Percentiles rank a stretch among this genome's conserved stretches.
Evolutionary conservation across 2,888 invertebrate species (phyloP).

Genomic region (Melanargia galathea): DNA sequence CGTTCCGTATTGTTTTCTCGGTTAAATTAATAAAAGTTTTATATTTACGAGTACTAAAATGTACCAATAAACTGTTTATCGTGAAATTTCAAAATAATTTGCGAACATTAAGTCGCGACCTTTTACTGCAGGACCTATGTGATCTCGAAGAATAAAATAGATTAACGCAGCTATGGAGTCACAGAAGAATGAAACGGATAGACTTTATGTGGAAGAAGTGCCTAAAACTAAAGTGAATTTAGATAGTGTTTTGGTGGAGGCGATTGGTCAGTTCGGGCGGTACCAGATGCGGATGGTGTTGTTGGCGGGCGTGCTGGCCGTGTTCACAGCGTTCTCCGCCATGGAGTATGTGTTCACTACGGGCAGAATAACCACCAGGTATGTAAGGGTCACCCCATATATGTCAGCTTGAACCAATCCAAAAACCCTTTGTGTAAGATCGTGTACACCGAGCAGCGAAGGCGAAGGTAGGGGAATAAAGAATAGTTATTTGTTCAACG

Average conservation of each 20-base stretch:
- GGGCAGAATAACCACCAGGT: slow-evolving; percentile 52
- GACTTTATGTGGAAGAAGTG: not conserved
- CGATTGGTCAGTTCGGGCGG: slow-evolving; percentile 52
- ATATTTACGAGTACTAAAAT: not conserved
- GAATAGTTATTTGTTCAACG: too few relatives aligned
- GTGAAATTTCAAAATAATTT: not conserved
- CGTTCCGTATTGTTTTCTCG: too few relatives aligned
- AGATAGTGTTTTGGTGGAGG: slow-evolving; percentile 49
- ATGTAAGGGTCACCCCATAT: too few relatives aligned
- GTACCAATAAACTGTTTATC: not conserved
- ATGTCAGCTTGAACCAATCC: too few relatives aligned
- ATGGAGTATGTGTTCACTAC: slow-evolving; percentile 52
- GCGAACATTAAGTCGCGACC: not conserved
- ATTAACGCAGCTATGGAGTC: not conserved
- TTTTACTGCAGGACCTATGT: not conserved
- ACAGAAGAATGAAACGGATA: not conserved
- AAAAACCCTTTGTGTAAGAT: too few relatives aligned
- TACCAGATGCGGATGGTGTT: slow-evolving; percentile 48
- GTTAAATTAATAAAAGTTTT: not conserved
- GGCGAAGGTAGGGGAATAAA: too few relatives aligned
- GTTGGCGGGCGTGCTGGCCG: slow-evolving; percentile 40
- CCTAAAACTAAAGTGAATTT: slow-evolving; percentile 43
- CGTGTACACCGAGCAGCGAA: too few relatives aligned
- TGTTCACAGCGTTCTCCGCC: slow-evolving; percentile 45
- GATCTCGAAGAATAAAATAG: not conserved